phyloP scores from a whole-genome alignment of 2,888 invertebrate genomes.

The Ichneumoninae sp. region DNA sequence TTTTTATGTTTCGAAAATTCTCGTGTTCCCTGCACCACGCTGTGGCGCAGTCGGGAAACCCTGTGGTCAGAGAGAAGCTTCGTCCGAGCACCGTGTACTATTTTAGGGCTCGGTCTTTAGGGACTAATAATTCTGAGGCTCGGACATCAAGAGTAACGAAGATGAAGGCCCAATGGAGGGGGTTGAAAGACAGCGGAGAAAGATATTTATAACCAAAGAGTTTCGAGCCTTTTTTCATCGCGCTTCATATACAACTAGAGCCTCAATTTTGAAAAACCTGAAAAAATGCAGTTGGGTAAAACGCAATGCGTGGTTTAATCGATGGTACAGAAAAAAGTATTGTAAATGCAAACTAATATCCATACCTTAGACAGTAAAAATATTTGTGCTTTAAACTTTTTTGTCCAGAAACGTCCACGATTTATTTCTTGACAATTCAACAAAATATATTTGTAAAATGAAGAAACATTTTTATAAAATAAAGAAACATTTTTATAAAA shows the following conservation, averaged over 20 bases:
- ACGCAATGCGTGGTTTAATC: neutral
- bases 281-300: neutral
- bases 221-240: no score
- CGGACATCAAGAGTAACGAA: constrained; percentile 33
- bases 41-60: neutral
- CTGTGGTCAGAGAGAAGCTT: neutral
- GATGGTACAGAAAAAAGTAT: neutral
- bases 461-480: no score
- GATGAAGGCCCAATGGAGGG: neutral
- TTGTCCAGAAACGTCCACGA: no score
- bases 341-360: neutral
- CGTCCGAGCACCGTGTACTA: constrained; percentile 18
- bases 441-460: no score
- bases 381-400: no score
- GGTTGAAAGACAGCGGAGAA: neutral
- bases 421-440: no score
- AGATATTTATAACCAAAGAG: neutral
- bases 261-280: no score
- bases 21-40: neutral
- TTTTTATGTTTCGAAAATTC: neutral
- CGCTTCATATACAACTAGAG: no score
- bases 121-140: constrained; percentile 56
- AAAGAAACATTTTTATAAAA: no score
- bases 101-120: constrained; percentile 41
- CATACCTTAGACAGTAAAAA: neutral